These are phyloP conservation scores for Axinella damicornis DNA, from an alignment of 37 sponge, comb jelly and placozoan genomes.

Conservation along the genomic window DNA sequence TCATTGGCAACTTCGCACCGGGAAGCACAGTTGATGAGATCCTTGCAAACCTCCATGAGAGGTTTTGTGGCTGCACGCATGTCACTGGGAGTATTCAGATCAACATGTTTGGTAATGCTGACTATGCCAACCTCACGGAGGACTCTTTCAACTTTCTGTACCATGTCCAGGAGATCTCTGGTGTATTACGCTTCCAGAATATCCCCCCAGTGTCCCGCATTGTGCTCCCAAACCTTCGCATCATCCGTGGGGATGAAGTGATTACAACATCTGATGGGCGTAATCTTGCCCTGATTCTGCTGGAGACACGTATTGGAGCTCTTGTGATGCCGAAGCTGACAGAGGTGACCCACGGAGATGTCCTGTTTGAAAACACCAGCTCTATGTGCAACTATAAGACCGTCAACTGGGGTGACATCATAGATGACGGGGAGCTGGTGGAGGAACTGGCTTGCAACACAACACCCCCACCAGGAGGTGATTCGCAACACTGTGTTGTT, in stretches of 20 bases:
- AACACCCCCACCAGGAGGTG: not conserved
- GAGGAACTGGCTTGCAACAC: not conserved
- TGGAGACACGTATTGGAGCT: constrained; percentile 2
- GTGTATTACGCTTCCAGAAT: constrained; percentile 10
- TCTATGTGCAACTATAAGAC: constrained; percentile 40
- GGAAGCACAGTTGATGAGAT: constrained; percentile 26
- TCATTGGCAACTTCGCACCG: not conserved
- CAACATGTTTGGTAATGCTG: not conserved
- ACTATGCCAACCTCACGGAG: constrained; percentile 13
- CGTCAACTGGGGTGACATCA: constrained; percentile 72
- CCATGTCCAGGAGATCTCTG: constrained; percentile 61
- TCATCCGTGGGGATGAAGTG: constrained; percentile 50
- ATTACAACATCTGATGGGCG: not conserved
- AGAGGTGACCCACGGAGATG: constrained; percentile 58
- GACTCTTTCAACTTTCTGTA: constrained; percentile 60
- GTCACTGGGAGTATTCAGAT: constrained; percentile 58
- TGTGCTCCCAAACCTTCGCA: constrained; percentile 59
- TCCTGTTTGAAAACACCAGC: constrained; percentile 10
- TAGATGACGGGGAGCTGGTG: not conserved
- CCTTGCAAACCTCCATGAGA: constrained; percentile 27
- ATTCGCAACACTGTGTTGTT: not conserved
- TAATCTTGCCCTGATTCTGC: constrained; percentile 11
- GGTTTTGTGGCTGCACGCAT: constrained; percentile 72
- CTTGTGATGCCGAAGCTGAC: constrained; percentile 59
- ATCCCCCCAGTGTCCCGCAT: constrained; percentile 23